These are phyloP conservation scores for Monopterus albus DNA, from an alignment of 2,113 vertebrate genomes.

Conservation along the genomic window DNA sequence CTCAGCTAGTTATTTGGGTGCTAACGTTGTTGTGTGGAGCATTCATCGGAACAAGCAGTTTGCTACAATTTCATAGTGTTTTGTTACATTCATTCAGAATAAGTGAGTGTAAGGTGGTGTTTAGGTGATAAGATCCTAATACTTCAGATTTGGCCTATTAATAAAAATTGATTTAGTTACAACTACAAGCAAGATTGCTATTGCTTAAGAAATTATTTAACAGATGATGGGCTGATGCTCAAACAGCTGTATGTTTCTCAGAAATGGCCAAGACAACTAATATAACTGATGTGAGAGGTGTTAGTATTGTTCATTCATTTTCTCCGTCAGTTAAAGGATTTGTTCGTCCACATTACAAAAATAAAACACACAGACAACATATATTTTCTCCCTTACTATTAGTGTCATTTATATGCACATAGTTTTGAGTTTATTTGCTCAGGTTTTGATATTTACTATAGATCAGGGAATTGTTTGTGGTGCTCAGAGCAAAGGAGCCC, in stretches of 20 bases:
- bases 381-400: background rate
- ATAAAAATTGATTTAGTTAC: slow-evolving; percentile 36
- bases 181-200: slow-evolving; percentile 3
- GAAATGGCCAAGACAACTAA: slow-evolving; percentile 1
- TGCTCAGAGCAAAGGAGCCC: background rate
- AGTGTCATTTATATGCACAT: background rate
- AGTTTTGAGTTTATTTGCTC: background rate
- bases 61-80: background rate
- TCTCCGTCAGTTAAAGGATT: background rate
- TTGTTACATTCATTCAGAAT: slow-evolving; percentile 13
- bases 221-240: background rate
- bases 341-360: background rate
- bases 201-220: background rate
- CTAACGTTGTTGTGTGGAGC: slow-evolving; percentile 14
- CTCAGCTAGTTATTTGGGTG: slow-evolving; percentile 33
- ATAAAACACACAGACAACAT: background rate
- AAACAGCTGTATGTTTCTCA: slow-evolving; percentile 20
- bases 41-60: slow-evolving; percentile 28
- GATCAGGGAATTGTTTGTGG: background rate
- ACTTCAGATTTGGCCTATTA: slow-evolving; percentile 1
- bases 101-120: background rate
- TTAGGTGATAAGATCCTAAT: slow-evolving; percentile 2
- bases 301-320: background rate
- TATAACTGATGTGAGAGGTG: background rate
- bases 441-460: too few species aligned